Base-by-base conservation (phyloP, 1,140 invertebrate genomes). In the Coboldia fuscipes region DNA sequence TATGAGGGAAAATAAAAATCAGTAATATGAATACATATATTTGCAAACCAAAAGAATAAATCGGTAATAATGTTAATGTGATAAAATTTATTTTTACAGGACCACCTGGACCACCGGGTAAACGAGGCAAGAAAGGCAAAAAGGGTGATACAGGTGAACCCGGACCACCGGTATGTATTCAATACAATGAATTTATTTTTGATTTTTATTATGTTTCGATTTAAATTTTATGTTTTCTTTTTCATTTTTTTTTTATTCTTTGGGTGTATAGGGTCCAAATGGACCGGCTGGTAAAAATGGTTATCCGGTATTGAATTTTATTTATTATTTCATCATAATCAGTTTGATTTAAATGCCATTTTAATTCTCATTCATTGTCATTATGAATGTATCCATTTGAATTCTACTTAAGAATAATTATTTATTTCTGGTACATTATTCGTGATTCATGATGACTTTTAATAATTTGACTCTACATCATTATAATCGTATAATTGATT, bases 101-200 rank as follows among this genome's bases (percentile, higher is more conserved):
- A 53, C 71, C 73, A 23, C 68, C 72, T 23, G 78, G 78, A 23
- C 69, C 73, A 16, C 68, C 70, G 12, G 83, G 83, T 37, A 84
- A 84, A 56, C 60, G 79, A 46, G 84, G 84, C 29, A 82, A 83
- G 55, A 76, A 80, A 49, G 83, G 83, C 36, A 85, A 84, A 56
- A 86, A 86, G 57, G 84, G 84, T 30, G 81, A 86, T 43, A 39
- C 68, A 3, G 83, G 83, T 31, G 79, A 83, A 45, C 58, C 70
- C n/a, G 75, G 75, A 13, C 62, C 72, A 37, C 60, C 71, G 61
- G 75, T 79, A 62, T 72, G 72, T 57, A 41, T 4, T 17, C 18
- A 33, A 8, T 9, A 20, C 16, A 4, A 15, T n/a, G 12, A 10
- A 33, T 15, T 20, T 13, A 20, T 15, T 23, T 23, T 23, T 22